Base-by-base conservation (phyloP, 2,797 vertebrate species). In the Falco berigora region DNA sequence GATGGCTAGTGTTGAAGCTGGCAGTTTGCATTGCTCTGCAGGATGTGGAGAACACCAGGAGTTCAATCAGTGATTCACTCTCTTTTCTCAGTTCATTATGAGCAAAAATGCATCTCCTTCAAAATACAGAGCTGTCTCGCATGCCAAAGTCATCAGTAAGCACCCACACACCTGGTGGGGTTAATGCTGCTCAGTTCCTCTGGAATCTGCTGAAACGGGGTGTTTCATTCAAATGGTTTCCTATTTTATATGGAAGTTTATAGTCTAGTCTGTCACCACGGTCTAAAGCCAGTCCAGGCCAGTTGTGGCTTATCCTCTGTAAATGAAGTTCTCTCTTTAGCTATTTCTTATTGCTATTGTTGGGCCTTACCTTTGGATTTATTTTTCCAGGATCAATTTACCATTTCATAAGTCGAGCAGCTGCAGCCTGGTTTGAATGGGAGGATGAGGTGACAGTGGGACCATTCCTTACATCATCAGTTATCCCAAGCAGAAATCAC, bases 341-440 rank as follows among this genome's bases (percentile, higher is more conserved):
- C 24, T 36, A 2, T 77, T 84, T 62, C 34, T 58, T 30, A 3
- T 25, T 63, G 23, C 30, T 72, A 6, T 4, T 16, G 19, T 25
- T 49, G 50, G 50, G 13, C 20, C 5, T 69, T 20, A 7, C 6
- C 18, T 76, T 49, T 7, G 20, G 23, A 7, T 67, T 86, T 77
- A 22, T 87, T 61, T 44, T 27, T 18, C 52, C 6, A 15, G 44
- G 46, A 16, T 44, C 18, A 14, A 68, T 40, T 68, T 6, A 17
- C 7, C 14, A 18, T 38, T 63, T 72, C 23, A 1, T 40, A 14
- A 58, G 9, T 15, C 0, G 0, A 8, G 36, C n/a, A 92, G 24
- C 47, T 44, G 42, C 38, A 84, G 8, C 8, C 17, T 58, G 44
- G 8, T 74, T 69, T 62, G 58, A 38, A 40, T 12, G 38, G 11